Base-by-base conservation (phyloP, 92 coral and sea anemone genomes). In the Micromussa lordhowensis region DNA sequence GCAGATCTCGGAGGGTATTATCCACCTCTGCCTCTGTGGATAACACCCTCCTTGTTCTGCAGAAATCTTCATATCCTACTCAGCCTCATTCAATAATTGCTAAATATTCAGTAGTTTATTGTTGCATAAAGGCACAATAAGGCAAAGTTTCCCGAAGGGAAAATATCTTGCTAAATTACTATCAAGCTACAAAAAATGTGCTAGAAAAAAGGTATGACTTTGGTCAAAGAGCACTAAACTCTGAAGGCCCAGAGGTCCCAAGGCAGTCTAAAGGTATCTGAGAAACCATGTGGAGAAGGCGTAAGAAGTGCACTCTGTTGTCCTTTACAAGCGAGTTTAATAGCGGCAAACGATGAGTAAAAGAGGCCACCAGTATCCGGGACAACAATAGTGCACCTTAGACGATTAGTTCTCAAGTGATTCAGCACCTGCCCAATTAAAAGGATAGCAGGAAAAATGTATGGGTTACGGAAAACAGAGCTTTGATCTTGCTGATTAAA, bases 331-430 rank as follows among this genome's bases (percentile, higher is more conserved):
- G 63, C 18, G 21, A 57, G 63, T 16, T 57, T 57, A 16, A 57
- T 18, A 3, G 63, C 18, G 21, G 22, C 3, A 17, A 15, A 15
- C 5, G 63, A 18, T 4, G 63, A 18, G 22, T 48, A 40, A 9
- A 24, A 59, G 29, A 88, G 91, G 87, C 91, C 87, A 82, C 91
- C 91, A 88, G 10, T 82, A 88, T 81, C 75, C 10, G 91, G 91
- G n/a, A 81, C 69, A 9, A 88, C 53, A 16, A 88, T 6, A 31
- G 91, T 88, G 29, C 57, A 80, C n/a, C 68, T 22, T 5, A 68
- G 75, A 24, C 51, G 38, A 5, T 16, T n/a, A 55, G 73, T 3
- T 48, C 38, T 17, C 31, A 80, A 30, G 72, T 80, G 83, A 17
- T 55, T 69, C 2, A 80, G 5, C 24, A 70, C 83, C 4, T 51